Conservation (phyloP, 1,140 invertebrate genomes). For the Ips typographus region DNA sequence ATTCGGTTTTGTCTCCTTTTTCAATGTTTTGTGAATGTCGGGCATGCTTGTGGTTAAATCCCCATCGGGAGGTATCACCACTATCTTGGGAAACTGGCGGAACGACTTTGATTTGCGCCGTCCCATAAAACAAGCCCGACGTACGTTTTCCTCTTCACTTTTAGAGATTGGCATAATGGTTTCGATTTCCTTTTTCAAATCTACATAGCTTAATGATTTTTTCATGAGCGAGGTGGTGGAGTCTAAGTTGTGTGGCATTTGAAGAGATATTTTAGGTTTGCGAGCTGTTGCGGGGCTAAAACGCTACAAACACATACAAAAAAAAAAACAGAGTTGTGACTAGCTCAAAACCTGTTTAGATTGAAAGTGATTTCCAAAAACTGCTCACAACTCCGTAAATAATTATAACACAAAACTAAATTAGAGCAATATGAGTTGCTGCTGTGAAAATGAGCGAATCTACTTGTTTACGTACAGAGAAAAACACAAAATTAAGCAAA, state of each 20-base stretch:
- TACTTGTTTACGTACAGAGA: too few relatives aligned
- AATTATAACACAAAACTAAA: too few relatives aligned
- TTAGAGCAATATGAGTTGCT: too few relatives aligned
- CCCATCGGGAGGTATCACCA: conserved; percentile 45
- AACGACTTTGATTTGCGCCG: conserved; percentile 42
- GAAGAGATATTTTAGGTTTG: conserved; percentile 11
- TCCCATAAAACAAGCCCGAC: conserved; percentile 9
- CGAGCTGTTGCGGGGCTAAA: neutral
- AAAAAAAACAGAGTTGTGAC: neutral
- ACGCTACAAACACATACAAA: conserved; percentile 5
- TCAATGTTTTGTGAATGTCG: conserved; percentile 21
- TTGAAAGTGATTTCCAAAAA: too few relatives aligned
- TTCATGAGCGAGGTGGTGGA: conserved; percentile 17
- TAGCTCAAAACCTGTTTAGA: too few relatives aligned
- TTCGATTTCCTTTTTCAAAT: conserved; percentile 48
- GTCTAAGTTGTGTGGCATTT: neutral
- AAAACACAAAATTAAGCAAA: too few relatives aligned
- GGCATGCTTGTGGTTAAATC: conserved; percentile 44
- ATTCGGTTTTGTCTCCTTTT: conserved; percentile 6
- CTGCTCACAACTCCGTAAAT: too few relatives aligned
- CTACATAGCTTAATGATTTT: conserved; percentile 48
- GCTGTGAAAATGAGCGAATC: too few relatives aligned
- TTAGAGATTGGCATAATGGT: conserved; percentile 44
- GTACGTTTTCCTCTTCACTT: conserved; percentile 22
- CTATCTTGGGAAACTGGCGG: conserved; percentile 44